phyloP scores from a whole-genome alignment of 2,888 invertebrate genomes.

The Coenonympha glycerion region DNA sequence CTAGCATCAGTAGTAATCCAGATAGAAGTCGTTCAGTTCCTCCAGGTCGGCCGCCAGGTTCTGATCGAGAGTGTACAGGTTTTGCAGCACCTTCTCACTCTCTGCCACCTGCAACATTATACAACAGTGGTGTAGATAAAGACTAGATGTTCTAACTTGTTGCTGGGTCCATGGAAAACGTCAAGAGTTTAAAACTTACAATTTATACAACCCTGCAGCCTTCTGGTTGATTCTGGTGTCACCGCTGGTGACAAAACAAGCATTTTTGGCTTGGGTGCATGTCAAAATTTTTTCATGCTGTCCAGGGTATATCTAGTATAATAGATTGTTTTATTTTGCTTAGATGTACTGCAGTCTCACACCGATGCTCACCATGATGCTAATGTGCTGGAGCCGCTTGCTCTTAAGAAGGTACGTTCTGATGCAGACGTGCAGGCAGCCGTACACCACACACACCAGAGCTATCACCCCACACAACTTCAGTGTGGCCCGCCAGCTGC shows the following conservation, averaged over 20 bases:
- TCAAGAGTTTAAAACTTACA: too few relatives aligned
- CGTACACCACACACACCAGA: constrained; percentile 32
- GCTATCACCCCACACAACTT: constrained; percentile 29
- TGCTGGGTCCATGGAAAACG: too few relatives aligned
- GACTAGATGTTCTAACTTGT: too few relatives aligned
- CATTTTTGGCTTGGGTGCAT: too few relatives aligned
- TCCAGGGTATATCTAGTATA: too few relatives aligned
- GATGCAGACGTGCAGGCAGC: constrained; percentile 33
- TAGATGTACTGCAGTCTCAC: too few relatives aligned
- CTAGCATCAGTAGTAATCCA: background rate
- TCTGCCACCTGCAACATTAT: constrained; percentile 36
- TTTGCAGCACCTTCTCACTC: constrained; percentile 40
- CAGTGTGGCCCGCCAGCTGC: constrained; percentile 19
- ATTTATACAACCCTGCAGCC: too few relatives aligned
- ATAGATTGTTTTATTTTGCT: too few relatives aligned
- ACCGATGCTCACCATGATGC: constrained; percentile 36
- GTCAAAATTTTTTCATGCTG: too few relatives aligned
- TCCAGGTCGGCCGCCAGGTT: constrained; percentile 37
- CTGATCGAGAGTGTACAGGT: constrained; percentile 39
- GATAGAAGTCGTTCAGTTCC: constrained; percentile 32
- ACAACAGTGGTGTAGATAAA: too few relatives aligned
- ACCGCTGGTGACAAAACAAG: too few relatives aligned
- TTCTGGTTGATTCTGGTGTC: too few relatives aligned
- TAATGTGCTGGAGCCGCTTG: constrained; percentile 37
- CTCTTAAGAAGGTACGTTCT: constrained; percentile 37